These are phyloP conservation scores for Corydoras sp. DNA, from an alignment of 2,113 vertebrate genomes.

Conservation along the genomic window DNA sequence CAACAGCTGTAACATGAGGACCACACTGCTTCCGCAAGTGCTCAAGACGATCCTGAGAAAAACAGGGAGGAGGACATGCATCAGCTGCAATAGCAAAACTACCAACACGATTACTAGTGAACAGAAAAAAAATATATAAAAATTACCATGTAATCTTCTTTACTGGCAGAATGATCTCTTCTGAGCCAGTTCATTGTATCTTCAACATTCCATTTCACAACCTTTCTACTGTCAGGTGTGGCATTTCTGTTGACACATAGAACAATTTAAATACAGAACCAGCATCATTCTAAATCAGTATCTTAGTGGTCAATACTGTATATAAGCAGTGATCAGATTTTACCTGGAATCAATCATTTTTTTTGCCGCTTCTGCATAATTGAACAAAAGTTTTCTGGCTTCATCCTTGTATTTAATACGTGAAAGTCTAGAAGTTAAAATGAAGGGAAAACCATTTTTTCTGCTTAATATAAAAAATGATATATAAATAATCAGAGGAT, in stretches of 20 bases:
- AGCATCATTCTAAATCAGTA: too few species aligned
- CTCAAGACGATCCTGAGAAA: constrained; percentile 86
- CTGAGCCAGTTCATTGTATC: constrained; percentile 98
- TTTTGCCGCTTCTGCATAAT: constrained; percentile 93
- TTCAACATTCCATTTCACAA: constrained; percentile 98
- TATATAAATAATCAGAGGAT: too few species aligned
- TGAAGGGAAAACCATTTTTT: too few species aligned
- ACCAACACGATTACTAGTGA: neutral
- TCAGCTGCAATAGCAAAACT: neutral
- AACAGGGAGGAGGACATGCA: neutral
- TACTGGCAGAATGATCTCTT: constrained; percentile 90
- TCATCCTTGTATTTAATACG: constrained; percentile 98
- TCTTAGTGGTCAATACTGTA: too few species aligned
- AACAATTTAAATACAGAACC: neutral
- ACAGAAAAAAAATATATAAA: neutral
- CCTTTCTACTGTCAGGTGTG: constrained; percentile 91
- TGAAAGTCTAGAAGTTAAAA: constrained; percentile 69
- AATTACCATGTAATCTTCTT: constrained; percentile 96
- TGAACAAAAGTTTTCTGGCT: constrained; percentile 89
- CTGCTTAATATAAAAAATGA: too few species aligned
- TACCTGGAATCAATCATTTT: constrained; percentile 96
- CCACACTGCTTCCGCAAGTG: constrained; percentile 93
- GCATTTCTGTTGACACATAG: constrained; percentile 73
- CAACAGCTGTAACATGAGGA: constrained; percentile 85
- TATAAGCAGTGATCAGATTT: neutral